Percentiles rank a stretch among this genome's conserved stretches.
phyloP scores from a whole-genome alignment of 2,888 invertebrate species.

The Drosophila kuntzei region DNA sequence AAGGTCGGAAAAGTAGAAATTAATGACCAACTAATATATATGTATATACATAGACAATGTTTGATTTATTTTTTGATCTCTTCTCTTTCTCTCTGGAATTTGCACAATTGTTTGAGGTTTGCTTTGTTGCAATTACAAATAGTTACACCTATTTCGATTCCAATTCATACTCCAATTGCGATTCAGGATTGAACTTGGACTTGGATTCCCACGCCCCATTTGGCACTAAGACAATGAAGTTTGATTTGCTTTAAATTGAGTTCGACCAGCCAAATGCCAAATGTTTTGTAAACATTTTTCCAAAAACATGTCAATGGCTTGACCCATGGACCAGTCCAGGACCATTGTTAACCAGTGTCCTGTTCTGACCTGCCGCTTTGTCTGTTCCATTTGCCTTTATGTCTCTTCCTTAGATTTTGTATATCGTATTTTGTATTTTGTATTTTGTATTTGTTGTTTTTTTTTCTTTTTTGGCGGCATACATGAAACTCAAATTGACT shows the following conservation, averaged over 20 bases:
- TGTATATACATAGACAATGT: too few relatives aligned
- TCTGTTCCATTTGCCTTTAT: slow-evolving; percentile 46
- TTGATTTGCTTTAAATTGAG: slow-evolving; percentile 71
- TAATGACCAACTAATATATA: slow-evolving; percentile 8
- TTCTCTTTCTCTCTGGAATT: not conserved
- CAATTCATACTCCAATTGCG: not conserved
- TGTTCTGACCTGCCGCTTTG: slow-evolving; percentile 58
- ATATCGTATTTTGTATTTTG: not conserved
- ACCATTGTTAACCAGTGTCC: slow-evolving; percentile 49
- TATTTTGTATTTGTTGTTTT: not conserved
- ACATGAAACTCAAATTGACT: slow-evolving; percentile 70
- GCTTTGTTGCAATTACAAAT: not conserved
- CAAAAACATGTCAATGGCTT: slow-evolving; percentile 73
- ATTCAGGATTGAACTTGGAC: not conserved
- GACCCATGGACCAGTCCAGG: slow-evolving; percentile 27
- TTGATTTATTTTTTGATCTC: not conserved
- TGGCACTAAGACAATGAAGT: slow-evolving; percentile 54
- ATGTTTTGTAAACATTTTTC: slow-evolving; percentile 82
- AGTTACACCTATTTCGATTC: not conserved
- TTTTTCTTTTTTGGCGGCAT: slow-evolving; percentile 31
- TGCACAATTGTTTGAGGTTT: slow-evolving; percentile 7
- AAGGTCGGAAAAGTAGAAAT: slow-evolving; percentile 6
- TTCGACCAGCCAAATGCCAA: slow-evolving; percentile 52
- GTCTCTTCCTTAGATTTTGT: slow-evolving; percentile 8
- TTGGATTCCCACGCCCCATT: slow-evolving; percentile 66